Base-by-base conservation (phyloP, 2,113 vertebrate species). In the Cottus gobio region DNA sequence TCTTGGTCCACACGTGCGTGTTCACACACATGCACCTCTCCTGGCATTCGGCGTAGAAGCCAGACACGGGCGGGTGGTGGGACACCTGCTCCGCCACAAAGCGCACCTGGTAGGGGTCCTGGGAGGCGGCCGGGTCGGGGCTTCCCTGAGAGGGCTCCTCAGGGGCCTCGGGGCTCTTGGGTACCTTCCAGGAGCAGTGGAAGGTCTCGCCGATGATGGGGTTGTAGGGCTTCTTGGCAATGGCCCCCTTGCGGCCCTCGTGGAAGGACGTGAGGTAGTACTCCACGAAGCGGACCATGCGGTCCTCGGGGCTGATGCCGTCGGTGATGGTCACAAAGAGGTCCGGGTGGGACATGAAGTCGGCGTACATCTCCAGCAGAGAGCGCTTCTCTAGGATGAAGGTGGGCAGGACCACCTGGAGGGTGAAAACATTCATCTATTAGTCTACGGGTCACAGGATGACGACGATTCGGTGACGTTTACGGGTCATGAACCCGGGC, bases 251-350 rank as follows among this genome's bases (percentile, higher is more conserved):
- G 73, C 98, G 97, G 63, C 98, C 98, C 93, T 99, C 98, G 0
- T 99, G 97, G 93, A 99, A 99, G 7, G 98, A 99, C 71, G 98
- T 99, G 90, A 99, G 97, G 91, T 99, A 99, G 95, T 99, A 99
- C 88, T 99, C 97, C 22, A 99, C 96, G 0, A 99, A 99, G 50
- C 96, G 95, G 72, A 98, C 95, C 98, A 99, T 99, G 87, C 98
- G 96, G 77, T 98, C 97, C 89, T 99, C 97, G 0, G 97, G 91
- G 68, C 85, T 95, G 67, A 84, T 2, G 92, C 97, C 98, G 0
- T 95, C 94, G 0, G 97, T 93, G 92, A 99, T 96, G 57, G 96
- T 90, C 70, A 99, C 73, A 75, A 99, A 99, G 54, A 99, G 96
- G 60, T 98, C 97, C 0, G 98, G 97, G 82, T 99, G 97, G 8